These are phyloP conservation scores for Drosophila grimshawi DNA, from an alignment of 1,140 invertebrate genomes.

Conservation along the genomic window DNA sequence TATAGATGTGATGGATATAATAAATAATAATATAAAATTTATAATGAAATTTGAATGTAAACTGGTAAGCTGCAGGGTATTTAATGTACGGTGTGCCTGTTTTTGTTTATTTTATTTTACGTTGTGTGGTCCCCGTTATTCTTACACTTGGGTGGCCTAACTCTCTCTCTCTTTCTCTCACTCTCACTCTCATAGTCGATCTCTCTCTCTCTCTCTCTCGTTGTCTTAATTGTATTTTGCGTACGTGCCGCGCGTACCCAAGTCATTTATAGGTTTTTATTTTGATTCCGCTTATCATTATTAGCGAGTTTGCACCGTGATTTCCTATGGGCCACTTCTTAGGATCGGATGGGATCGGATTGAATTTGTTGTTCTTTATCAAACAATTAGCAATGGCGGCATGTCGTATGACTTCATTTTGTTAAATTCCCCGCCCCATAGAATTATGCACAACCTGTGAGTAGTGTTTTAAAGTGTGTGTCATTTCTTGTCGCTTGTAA, in stretches of 20 bases:
- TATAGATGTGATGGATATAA: no score
- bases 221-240: slow-evolving; percentile 44
- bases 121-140: slow-evolving; percentile 37
- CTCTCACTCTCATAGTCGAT: background rate
- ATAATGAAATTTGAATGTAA: no score
- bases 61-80: no score
- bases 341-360: slow-evolving; percentile 40
- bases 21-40: no score
- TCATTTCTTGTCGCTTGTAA: slow-evolving; percentile 21
- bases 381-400: slow-evolving; percentile 61
- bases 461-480: background rate
- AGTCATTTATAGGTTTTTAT: slow-evolving; percentile 22
- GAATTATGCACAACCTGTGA: background rate
- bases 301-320: slow-evolving; percentile 40
- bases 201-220: slow-evolving; percentile 1
- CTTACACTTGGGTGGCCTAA: slow-evolving; percentile 32
- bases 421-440: slow-evolving; percentile 26
- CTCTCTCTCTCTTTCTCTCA: slow-evolving; percentile 2
- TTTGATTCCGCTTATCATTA: slow-evolving; percentile 39
- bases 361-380: slow-evolving; percentile 59
- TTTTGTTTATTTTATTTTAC: slow-evolving; percentile 25
- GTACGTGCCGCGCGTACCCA: slow-evolving; percentile 64
- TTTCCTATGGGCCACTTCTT: slow-evolving; percentile 37
- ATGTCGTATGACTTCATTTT: slow-evolving; percentile 50
- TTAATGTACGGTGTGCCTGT: no score